Evolutionary conservation across 2,797 vertebrate species (phyloP).

Genomic region (Melanotaenia boesemani): DNA sequence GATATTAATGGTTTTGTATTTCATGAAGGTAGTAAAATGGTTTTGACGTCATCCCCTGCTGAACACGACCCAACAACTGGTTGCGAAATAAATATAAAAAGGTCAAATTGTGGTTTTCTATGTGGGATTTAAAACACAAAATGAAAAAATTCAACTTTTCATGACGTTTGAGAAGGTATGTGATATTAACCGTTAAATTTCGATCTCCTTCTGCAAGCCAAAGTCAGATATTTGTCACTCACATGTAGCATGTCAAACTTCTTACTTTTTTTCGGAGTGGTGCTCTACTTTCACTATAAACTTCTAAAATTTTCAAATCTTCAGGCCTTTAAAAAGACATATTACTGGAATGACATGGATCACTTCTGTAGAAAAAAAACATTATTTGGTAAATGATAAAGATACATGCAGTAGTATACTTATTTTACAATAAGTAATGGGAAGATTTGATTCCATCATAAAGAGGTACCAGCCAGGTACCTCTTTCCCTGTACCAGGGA

Average conservation of each 20-base stretch:
- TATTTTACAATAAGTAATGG: not conserved
- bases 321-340: not conserved
- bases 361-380: not conserved
- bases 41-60: constrained; percentile 7
- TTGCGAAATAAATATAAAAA: not conserved
- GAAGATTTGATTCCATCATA: not conserved
- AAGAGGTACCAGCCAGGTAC: not conserved
- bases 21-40: not conserved
- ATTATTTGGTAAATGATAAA: not conserved
- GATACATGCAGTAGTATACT: not conserved
- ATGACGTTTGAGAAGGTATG: not conserved
- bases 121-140: not conserved
- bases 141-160: not conserved
- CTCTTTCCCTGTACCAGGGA: too few relatives aligned
- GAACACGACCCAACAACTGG: not conserved
- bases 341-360: not conserved
- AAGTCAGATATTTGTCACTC: not conserved
- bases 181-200: not conserved
- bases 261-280: not conserved
- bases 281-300: not conserved
- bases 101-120: not conserved
- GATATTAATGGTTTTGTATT: not conserved
- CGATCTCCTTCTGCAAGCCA: not conserved
- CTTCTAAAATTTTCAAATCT: not conserved
- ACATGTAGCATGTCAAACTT: not conserved